phyloP scores from a whole-genome alignment of 2,888 invertebrate species.

The Lissocephala sabroskyi region DNA sequence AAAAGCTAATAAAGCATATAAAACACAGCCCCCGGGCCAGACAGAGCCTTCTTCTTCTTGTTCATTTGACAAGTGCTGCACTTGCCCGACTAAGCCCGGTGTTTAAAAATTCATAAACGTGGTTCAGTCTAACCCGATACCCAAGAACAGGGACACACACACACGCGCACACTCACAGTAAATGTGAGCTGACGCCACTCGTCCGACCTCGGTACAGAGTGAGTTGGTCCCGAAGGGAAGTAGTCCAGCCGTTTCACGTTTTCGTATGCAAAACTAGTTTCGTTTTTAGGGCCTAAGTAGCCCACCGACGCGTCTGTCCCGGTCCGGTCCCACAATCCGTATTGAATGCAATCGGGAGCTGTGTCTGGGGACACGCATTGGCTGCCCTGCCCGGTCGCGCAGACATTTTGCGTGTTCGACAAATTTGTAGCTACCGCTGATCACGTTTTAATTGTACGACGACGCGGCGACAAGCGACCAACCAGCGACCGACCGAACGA shows the following conservation, averaged over 20 bases:
- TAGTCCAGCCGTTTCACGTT: conserved; percentile 53
- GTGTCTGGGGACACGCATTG: conserved; percentile 46
- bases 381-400: neutral
- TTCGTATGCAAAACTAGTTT: conserved; percentile 65
- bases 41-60: neutral
- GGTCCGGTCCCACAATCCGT: conserved; percentile 29
- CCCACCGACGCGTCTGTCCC: conserved; percentile 37
- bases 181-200: conserved; percentile 51
- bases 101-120: conserved; percentile 62
- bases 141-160: neutral
- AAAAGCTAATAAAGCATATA: conserved; percentile 54
- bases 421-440: conserved; percentile 65
- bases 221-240: conserved; percentile 50
- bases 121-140: conserved; percentile 27
- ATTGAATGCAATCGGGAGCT: conserved; percentile 1
- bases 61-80: conserved; percentile 33
- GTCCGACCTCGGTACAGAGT: conserved; percentile 47
- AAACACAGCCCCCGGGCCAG: neutral
- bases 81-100: conserved; percentile 26
- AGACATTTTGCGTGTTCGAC: conserved; percentile 64
- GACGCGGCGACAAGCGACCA: conserved; percentile 2
- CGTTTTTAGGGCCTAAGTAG: conserved; percentile 57
- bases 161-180: neutral
- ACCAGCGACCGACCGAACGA: too few relatives aligned
- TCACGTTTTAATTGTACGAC: conserved; percentile 70